Evolutionary conservation across 2,113 vertebrate species (phyloP).

Genomic region (Podiceps cristatus): DNA sequence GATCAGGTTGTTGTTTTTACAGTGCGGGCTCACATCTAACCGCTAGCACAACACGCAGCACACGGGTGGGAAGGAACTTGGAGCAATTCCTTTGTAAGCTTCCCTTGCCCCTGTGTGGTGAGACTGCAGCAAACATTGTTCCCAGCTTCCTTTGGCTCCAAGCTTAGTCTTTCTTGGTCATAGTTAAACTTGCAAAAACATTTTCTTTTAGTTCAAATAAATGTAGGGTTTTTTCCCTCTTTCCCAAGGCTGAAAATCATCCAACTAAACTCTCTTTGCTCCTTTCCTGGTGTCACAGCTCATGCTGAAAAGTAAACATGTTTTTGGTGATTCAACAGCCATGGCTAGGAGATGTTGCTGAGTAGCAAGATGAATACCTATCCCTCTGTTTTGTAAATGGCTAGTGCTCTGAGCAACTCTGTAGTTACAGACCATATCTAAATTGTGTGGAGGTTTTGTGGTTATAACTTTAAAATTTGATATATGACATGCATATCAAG

Average conservation of each 20-base stretch:
- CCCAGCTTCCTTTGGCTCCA: neutral
- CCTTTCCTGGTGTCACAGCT: neutral
- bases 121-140: neutral
- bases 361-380: neutral
- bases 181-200: neutral
- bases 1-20: neutral
- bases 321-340: slow-evolving; percentile 9
- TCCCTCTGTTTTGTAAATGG: neutral
- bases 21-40: neutral
- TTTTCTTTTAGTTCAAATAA: neutral
- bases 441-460: neutral
- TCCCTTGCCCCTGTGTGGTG: neutral
- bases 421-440: neutral
- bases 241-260: neutral
- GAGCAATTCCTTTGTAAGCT: neutral
- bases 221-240: neutral
- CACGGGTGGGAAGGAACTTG: neutral
- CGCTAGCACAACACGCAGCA: rapidly evolving
- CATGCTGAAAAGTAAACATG: neutral
- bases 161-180: neutral
- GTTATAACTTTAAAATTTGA: neutral
- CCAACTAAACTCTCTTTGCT: neutral
- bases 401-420: neutral
- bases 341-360: neutral
- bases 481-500: neutral